Base-by-base conservation (phyloP, 92 coral and sea anemone genomes). In the Parazoanthus darwini region DNA sequence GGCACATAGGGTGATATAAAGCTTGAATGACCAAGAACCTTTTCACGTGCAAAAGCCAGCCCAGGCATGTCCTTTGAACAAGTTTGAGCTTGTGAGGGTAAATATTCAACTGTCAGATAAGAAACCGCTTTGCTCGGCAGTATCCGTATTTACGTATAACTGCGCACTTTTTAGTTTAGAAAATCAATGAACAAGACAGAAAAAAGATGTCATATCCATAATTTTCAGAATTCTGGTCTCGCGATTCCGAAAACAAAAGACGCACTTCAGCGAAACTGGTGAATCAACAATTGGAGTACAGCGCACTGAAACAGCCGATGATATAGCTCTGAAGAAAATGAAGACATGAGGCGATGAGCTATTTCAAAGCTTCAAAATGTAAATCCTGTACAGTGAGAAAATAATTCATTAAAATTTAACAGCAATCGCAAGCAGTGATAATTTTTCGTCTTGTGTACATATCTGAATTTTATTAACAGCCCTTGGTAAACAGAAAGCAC, bases 211-310 rank as follows among this genome's bases (percentile, higher is more conserved):
- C 25, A 80, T 58, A 37, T 58, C 16, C 16, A 13, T 26, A 10
- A 59, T 23, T 81, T n/a, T 56, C 9, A 3, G 71, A 6, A 36
- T 43, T 66, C 26, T 46, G 26, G 38, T 7, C 23, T 79, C 56
- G 25, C 29, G 35, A 79, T 25, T 9, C 39, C 66, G 80, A 82
- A 66, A 82, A 82, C 86, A 82, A 82, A 82, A 82, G 59, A 82
- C 54, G 26, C 76, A 36, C 77, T 66, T 67, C 63, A 67, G 77
- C 59, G 56, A 82, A 82, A 82, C 71, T 59, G 48, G 48, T 23
- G 68, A 65, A 33, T 38, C 56, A 81, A 59, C 16, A 15, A 80
- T 44, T 22, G 29, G 33, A 29, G 42, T 23, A 29, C 18, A 22
- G 37, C 39, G 54, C 54, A 25, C 44, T 37, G 13, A 74, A 74